These are phyloP conservation scores for Pristionchus arcanus DNA, from an alignment of 2,888 invertebrate species.

Conservation along the genomic window DNA sequence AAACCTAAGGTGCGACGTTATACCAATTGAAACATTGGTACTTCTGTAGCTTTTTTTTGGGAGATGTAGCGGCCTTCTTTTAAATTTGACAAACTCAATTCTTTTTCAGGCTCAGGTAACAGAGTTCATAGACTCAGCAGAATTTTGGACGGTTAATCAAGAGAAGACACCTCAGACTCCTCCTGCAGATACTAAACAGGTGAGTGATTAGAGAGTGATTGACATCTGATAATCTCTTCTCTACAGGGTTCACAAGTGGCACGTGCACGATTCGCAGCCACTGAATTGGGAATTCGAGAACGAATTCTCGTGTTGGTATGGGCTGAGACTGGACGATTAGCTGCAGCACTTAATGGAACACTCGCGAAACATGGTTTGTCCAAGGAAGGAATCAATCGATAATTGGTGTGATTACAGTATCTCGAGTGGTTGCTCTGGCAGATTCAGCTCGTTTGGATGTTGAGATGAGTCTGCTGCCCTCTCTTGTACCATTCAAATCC, in stretches of 20 bases:
- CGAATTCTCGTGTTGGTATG: constrained; percentile 91
- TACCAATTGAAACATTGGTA: no score
- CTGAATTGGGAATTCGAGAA: constrained; percentile 93
- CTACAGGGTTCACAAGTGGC: constrained; percentile 58
- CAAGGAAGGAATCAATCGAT: neutral
- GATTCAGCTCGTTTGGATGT: constrained; percentile 50
- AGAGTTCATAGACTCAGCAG: constrained; percentile 46
- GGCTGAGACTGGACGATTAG: constrained; percentile 85
- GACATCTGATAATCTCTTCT: neutral
- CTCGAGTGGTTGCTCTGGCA: constrained; percentile 53
- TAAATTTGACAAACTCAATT: neutral
- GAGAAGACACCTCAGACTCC: constrained; percentile 53
- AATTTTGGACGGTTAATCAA: constrained; percentile 57
- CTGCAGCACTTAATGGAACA: constrained; percentile 91
- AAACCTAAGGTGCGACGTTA: no score
- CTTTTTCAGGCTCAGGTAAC: neutral
- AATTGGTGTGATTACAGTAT: constrained; percentile 6
- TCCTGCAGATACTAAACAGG: constrained; percentile 50
- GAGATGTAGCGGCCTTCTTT: no score
- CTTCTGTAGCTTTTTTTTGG: no score
- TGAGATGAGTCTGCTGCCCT: constrained; percentile 35
- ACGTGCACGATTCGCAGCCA: constrained; percentile 93
- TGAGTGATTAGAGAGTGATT: neutral
- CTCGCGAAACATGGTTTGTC: constrained; percentile 83
- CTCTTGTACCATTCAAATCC: constrained; percentile 42